Percentiles rank a stretch among this genome's conserved stretches.
phyloP scores from a whole-genome alignment of 2,113 vertebrate species.

The Capreolus pygargus region DNA sequence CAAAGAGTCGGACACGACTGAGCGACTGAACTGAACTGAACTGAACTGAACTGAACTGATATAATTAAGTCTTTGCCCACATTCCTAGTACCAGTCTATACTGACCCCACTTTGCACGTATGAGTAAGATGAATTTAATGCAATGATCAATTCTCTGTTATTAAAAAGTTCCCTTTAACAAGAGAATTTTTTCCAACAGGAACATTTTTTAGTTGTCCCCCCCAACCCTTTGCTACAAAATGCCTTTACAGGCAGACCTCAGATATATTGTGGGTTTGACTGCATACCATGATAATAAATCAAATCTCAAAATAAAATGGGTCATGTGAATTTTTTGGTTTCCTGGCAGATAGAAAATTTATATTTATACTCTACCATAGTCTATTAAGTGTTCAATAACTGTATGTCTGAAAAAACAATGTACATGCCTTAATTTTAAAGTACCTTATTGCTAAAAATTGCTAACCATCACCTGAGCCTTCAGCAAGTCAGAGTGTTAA shows the following conservation, averaged over 20 bases:
- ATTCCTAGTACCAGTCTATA: not conserved
- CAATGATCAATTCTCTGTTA: not conserved
- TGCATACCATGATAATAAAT: not conserved
- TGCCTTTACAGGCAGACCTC: constrained; percentile 17
- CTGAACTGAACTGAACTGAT: too few species aligned
- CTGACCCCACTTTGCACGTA: not conserved
- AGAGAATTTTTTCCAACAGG: not conserved
- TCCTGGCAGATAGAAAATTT: not conserved
- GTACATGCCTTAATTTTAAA: not conserved
- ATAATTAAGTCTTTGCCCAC: not conserved
- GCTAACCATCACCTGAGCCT: not conserved
- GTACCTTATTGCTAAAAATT: not conserved
- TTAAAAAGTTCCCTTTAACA: not conserved
- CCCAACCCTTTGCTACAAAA: constrained; percentile 59
- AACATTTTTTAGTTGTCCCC: not conserved
- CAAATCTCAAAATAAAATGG: not conserved
- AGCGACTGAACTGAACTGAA: too few species aligned
- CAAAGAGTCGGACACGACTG: too few species aligned
- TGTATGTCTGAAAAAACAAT: not conserved
- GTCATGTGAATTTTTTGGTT: not conserved
- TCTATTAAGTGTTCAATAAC: not conserved
- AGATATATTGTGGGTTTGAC: not conserved
- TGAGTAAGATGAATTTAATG: not conserved
- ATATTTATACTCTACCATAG: not conserved
- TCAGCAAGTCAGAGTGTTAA: not conserved